These are phyloP conservation scores for Drosophila guanche DNA, from an alignment of 1,140 invertebrate species.

Conservation along the genomic window DNA sequence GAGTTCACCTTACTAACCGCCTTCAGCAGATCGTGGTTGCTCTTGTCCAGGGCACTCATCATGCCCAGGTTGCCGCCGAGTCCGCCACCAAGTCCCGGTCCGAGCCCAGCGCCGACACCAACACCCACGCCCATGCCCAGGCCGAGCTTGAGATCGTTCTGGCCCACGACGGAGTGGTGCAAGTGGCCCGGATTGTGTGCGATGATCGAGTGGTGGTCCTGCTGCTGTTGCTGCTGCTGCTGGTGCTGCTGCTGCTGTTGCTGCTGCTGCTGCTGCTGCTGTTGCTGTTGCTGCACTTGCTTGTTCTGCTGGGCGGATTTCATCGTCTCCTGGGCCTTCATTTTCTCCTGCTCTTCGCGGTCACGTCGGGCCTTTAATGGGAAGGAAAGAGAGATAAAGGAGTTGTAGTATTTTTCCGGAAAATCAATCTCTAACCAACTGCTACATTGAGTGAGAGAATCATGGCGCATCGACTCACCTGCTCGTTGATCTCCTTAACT, in stretches of 20 bases:
- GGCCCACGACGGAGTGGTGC: constrained; percentile 82
- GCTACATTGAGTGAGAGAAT: not conserved
- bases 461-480: constrained; percentile 84
- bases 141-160: constrained; percentile 83
- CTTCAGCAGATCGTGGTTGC: constrained; percentile 86
- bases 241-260: constrained; percentile 85
- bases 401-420: not conserved
- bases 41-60: constrained; percentile 85
- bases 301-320: constrained; percentile 90
- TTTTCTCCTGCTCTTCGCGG: constrained; percentile 94
- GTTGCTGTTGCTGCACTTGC: constrained; percentile 86
- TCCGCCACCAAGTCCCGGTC: constrained; percentile 73
- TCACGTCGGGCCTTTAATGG: constrained; percentile 88
- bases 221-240: constrained; percentile 86
- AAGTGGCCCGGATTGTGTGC: constrained; percentile 84
- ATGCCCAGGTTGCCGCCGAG: constrained; percentile 81
- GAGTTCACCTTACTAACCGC: constrained; percentile 86
- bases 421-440: no score
- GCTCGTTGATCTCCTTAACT: constrained; percentile 97
- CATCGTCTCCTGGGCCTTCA: constrained; percentile 94
- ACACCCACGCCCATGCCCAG: constrained; percentile 70
- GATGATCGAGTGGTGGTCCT: constrained; percentile 85
- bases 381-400: not conserved
- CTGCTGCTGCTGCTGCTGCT: constrained; percentile 85
- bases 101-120: constrained; percentile 58